These are phyloP conservation scores for Coelopa pilipes DNA, from an alignment of 2,888 invertebrate genomes.

Conservation along the genomic window DNA sequence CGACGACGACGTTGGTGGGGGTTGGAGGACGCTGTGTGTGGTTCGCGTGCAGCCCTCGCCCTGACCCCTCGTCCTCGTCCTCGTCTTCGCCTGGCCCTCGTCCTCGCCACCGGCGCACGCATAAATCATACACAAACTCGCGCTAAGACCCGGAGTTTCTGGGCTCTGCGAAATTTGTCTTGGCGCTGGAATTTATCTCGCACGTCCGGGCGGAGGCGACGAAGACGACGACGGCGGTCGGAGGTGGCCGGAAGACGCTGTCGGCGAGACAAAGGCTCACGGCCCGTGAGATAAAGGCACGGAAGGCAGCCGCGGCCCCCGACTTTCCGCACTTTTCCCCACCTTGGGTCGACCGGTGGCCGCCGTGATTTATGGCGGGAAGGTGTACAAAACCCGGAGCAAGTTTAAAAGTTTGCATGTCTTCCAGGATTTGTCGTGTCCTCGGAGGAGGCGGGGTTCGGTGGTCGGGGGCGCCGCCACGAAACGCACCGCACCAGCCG, in stretches of 20 bases:
- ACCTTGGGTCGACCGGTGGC: constrained; percentile 38
- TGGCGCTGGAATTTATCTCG: constrained; percentile 59
- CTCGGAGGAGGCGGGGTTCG: constrained; percentile 30
- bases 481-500: too few relatives aligned
- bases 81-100: constrained; percentile 13
- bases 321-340: background rate
- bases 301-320: constrained; percentile 35
- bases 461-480: too few relatives aligned
- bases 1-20: constrained; percentile 60
- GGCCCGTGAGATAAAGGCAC: constrained; percentile 41
- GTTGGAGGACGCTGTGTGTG: background rate
- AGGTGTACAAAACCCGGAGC: constrained; percentile 27
- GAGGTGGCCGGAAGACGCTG: constrained; percentile 57
- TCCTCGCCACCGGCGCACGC: constrained; percentile 29
- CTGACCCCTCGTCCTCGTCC: background rate
- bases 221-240: constrained; percentile 48
- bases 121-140: constrained; percentile 40
- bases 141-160: constrained; percentile 39
- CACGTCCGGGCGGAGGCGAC: constrained; percentile 39
- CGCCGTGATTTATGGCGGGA: constrained; percentile 46
- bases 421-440: constrained; percentile 34
- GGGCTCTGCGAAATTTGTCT: constrained; percentile 62
- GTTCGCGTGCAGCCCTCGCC: background rate
- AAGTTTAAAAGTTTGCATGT: constrained; percentile 48
- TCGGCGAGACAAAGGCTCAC: constrained; percentile 58